Evolutionary conservation across 2,113 vertebrate genomes (phyloP).

Genomic region (Daboia siamensis): DNA sequence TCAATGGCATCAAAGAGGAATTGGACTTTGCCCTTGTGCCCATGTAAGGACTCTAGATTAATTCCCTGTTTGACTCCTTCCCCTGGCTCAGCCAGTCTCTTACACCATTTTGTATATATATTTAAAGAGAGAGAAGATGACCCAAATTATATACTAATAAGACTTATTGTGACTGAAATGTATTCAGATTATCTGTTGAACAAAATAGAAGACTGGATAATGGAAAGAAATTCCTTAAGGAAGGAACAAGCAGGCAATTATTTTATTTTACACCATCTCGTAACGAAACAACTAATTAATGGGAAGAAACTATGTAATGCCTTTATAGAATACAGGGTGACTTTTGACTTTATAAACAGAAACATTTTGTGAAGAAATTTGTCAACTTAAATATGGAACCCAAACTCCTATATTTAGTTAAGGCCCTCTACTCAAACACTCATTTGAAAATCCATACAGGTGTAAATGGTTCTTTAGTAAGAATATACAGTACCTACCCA

Average conservation of each 20-base stretch:
- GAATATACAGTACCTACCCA: not conserved
- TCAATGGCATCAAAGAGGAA: not conserved
- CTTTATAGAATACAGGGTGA: not conserved
- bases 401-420: not conserved
- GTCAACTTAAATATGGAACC: not conserved
- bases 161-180: not conserved
- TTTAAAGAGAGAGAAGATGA: not conserved
- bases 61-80: not conserved
- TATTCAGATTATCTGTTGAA: not conserved
- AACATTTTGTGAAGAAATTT: not conserved
- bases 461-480: not conserved
- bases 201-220: not conserved
- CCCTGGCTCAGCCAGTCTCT: not conserved
- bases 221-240: not conserved
- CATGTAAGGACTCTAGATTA: not conserved
- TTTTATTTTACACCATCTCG: not conserved
- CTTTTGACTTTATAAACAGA: not conserved
- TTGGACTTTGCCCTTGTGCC: not conserved
- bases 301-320: not conserved
- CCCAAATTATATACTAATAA: not conserved
- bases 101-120: not conserved
- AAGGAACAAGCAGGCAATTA: not conserved
- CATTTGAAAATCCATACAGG: not conserved
- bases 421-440: not conserved
- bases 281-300: not conserved